Evolutionary conservation across 2,113 vertebrate genomes (phyloP).

Genomic region (Hassar affinis): DNA sequence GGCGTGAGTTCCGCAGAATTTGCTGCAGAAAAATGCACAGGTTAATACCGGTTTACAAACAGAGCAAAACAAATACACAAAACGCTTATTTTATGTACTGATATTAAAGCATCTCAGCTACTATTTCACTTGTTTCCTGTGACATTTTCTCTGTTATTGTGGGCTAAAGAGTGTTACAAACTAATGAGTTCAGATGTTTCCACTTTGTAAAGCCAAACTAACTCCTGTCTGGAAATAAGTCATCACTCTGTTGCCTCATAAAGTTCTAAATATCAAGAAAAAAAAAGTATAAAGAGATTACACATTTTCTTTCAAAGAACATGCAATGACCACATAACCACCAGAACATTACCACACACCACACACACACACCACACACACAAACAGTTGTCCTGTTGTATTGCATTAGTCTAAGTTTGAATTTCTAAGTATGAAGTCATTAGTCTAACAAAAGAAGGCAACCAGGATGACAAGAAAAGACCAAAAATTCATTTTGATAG

Average conservation of each 20-base stretch:
- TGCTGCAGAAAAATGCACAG: slow-evolving; percentile 73
- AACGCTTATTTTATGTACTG: background rate
- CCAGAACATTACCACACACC: slow-evolving; percentile 19
- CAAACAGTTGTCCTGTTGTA: background rate
- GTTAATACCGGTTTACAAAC: background rate
- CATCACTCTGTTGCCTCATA: slow-evolving; percentile 15
- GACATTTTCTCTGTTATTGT: background rate
- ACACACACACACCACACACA: background rate
- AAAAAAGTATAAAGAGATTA: slow-evolving; percentile 15
- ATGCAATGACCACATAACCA: slow-evolving; percentile 9
- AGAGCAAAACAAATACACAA: background rate
- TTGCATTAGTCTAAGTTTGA: slow-evolving; percentile 1
- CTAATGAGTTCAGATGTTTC: slow-evolving; percentile 35
- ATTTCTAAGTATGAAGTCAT: background rate
- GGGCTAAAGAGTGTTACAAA: slow-evolving; percentile 6
- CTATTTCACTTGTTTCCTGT: slow-evolving; percentile 3
- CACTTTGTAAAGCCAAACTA: slow-evolving; percentile 7
- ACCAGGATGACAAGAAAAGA: background rate
- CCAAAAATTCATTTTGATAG: background rate
- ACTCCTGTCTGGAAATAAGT: slow-evolving; percentile 17
- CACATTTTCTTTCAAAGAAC: slow-evolving; percentile 24
- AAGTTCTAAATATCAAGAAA: slow-evolving; percentile 7
- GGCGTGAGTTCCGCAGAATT: slow-evolving; percentile 88
- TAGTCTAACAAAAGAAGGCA: background rate
- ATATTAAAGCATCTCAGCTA: background rate